These are phyloP conservation scores for Solea senegalensis DNA, from an alignment of 2,113 vertebrate genomes.

Conservation along the genomic window DNA sequence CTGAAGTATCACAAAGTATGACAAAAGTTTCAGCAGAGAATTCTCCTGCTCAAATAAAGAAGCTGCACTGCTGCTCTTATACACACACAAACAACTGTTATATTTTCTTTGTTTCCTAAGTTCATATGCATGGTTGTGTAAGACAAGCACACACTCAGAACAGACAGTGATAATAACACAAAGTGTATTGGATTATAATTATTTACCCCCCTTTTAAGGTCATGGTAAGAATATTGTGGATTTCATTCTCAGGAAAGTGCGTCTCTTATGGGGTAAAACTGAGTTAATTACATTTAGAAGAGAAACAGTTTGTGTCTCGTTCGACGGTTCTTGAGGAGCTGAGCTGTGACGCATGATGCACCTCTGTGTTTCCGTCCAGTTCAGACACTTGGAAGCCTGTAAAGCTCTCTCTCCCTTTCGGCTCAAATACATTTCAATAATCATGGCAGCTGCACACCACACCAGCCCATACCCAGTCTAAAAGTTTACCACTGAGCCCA, in stretches of 20 bases:
- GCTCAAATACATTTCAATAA: conserved; percentile 59
- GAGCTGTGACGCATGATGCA: conserved; percentile 17
- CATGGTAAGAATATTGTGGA: not conserved
- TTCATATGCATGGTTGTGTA: no score
- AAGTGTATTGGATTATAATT: no score
- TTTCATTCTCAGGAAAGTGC: not conserved
- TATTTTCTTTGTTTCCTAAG: no score
- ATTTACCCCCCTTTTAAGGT: not conserved
- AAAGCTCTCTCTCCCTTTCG: conserved; percentile 25
- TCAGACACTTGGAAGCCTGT: conserved; percentile 30
- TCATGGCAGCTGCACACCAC: conserved; percentile 18
- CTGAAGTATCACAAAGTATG: no score
- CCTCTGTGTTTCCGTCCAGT: conserved; percentile 28
- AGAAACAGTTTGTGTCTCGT: conserved; percentile 19
- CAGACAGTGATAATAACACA: no score
- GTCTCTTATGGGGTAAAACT: not conserved
- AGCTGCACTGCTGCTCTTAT: no score
- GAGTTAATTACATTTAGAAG: not conserved
- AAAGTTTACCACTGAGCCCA: conserved; percentile 67
- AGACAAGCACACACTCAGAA: no score
- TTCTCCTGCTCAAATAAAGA: no score
- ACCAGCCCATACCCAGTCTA: conserved; percentile 15
- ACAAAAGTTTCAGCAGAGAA: no score
- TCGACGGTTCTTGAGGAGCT: conserved; percentile 18
- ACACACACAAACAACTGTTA: no score